Conservation (phyloP, 2,797 vertebrate genomes). For the Tangara arthus region DNA sequence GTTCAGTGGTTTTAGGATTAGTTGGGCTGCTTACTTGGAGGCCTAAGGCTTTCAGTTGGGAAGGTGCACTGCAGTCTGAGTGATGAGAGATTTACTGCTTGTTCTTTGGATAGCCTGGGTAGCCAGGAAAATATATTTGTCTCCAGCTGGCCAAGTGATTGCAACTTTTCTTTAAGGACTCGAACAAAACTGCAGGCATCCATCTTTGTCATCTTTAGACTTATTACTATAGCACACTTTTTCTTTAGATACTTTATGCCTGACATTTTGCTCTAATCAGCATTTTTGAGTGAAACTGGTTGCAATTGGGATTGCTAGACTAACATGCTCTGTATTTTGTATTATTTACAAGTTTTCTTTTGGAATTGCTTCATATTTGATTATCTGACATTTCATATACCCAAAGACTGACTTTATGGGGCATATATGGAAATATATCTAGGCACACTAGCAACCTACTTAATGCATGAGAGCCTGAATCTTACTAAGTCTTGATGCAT, state of each 20-base stretch:
- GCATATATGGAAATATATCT: neutral
- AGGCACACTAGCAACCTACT: neutral
- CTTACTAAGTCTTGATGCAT: neutral
- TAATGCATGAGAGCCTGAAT: neutral
- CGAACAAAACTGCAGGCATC: slow-evolving; percentile 20
- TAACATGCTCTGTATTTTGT: neutral
- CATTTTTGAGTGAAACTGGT: slow-evolving; percentile 23
- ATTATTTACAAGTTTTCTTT: slow-evolving; percentile 24
- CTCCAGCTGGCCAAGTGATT: slow-evolving; percentile 31
- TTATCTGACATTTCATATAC: neutral
- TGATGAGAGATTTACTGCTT: neutral
- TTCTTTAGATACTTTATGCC: neutral
- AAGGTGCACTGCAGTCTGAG: neutral
- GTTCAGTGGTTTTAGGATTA: neutral
- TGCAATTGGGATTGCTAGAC: neutral
- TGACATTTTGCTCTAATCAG: slow-evolving; percentile 42
- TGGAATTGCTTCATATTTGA: neutral
- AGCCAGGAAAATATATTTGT: slow-evolving; percentile 14
- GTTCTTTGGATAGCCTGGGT: neutral
- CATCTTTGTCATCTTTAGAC: slow-evolving; percentile 22
- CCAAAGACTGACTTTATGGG: neutral
- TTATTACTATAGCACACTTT: slow-evolving; percentile 33
- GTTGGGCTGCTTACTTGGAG: neutral
- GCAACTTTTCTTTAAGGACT: slow-evolving; percentile 44
- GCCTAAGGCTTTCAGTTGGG: neutral